Base-by-base conservation (phyloP, 2,888 invertebrate species). In the Coecobrya sp. region DNA sequence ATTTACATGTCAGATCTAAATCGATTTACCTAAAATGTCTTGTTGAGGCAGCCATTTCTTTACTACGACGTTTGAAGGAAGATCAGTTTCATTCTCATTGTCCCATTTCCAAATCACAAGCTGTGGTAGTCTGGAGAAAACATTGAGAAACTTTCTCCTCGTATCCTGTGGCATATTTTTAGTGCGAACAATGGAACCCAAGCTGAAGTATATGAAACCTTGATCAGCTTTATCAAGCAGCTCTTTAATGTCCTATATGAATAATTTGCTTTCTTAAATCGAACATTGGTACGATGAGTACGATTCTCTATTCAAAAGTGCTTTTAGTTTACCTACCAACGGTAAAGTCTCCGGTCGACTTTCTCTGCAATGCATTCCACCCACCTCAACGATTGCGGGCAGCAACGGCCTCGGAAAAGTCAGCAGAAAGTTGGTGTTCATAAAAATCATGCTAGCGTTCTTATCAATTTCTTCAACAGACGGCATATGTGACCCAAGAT, bases 91-190 rank as follows among this genome's bases (percentile, higher is more conserved):
- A 4, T 96, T 96, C 27, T 97, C 96, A 0, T 96, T 97, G 95
- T 98, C 98, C 96, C 98, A 98, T 95, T 98, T 98, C 98, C 98
- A 98, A 0, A 98, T 96, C 27, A 98, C 97, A 94, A 97, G 96
- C 95, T 98, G 98, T 0, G 98, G 98, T 55, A 98, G 96, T 36
- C 97, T 97, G 0, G 97, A 97, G 95, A 98, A 97, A 0, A 98
- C 98, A 59, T 97, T 96, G 22, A 98, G 96, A 84, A 98, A 96
- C 95, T 97, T 96, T 49, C 96, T 96, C 89, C 97, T 97, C 0
- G 97, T 96, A 3, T 97, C 96, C 79, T 97, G 97, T 0, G 98
- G 98, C 98, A 98, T 98, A 94, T 97, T 97, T 36, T 97, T 97
- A 95, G 98, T 97, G 94, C 97, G 97, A 0, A 98, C 98, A 1